Percentiles rank a stretch among this genome's conserved stretches.
Evolutionary conservation across 2,113 vertebrate genomes (phyloP).

Genomic region (Okapia johnstoni): DNA sequence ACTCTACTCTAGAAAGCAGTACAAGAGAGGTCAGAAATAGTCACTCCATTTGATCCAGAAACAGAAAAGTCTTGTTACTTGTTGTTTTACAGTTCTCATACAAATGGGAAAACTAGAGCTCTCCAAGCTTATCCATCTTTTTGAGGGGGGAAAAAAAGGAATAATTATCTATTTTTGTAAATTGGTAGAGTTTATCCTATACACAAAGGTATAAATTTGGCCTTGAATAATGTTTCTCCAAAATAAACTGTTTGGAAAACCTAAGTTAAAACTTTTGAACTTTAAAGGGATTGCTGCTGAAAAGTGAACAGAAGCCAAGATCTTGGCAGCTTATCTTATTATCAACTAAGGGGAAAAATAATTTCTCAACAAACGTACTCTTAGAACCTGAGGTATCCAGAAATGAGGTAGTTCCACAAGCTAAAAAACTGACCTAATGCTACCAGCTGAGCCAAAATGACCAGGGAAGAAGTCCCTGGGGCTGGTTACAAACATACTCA

Average conservation of each 20-base stretch:
- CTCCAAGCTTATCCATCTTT: background rate
- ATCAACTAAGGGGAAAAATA: background rate
- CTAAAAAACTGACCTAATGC: background rate
- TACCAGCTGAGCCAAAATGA: background rate
- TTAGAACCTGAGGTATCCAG: background rate
- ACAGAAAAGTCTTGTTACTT: background rate
- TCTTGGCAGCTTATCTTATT: background rate
- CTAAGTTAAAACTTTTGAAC: background rate
- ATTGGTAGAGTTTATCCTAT: background rate
- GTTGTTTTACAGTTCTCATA: background rate
- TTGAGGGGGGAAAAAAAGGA: background rate
- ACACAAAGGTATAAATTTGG: background rate
- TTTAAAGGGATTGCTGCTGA: background rate
- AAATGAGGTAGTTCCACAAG: background rate
- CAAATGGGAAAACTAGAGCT: slow-evolving; percentile 24
- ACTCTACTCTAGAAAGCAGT: background rate
- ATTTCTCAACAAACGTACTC: background rate
- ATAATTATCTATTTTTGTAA: background rate
- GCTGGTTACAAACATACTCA: background rate
- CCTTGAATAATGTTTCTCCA: background rate
- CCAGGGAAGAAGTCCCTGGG: background rate
- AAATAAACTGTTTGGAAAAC: slow-evolving; percentile 31
- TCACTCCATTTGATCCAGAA: background rate
- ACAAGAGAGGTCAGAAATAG: background rate
- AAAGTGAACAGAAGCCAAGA: background rate